phyloP scores from a whole-genome alignment of 2,113 vertebrate species.

The Phodopus roborovskii region DNA sequence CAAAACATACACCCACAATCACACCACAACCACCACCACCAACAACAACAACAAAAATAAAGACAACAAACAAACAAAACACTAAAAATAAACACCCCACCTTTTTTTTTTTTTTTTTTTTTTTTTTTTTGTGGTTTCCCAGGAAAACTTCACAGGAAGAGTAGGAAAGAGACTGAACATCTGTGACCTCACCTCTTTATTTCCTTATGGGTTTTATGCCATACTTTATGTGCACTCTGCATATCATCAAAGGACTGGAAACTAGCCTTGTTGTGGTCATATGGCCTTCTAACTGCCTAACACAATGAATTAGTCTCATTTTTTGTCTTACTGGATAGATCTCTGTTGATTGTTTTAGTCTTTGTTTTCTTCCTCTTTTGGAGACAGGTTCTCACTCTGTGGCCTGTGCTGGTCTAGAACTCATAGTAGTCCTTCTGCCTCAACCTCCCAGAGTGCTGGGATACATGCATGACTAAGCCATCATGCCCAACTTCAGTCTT shows the following conservation, averaged over 20 bases:
- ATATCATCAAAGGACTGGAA: neutral
- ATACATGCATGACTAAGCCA: neutral
- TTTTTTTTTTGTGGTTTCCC: neutral
- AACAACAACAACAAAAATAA: neutral
- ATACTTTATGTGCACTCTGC: neutral
- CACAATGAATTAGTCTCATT: neutral
- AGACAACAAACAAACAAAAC: neutral
- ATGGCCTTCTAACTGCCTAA: neutral
- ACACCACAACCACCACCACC: neutral
- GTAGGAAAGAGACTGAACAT: conserved; percentile 20
- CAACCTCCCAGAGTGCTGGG: neutral
- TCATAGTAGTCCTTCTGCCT: neutral
- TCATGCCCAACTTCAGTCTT: neutral
- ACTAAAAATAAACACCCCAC: neutral
- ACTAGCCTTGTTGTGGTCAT: neutral
- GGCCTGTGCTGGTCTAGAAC: neutral
- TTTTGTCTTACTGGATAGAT: neutral
- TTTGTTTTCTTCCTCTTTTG: neutral
- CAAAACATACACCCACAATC: neutral
- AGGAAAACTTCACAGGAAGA: neutral
- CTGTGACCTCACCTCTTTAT: neutral
- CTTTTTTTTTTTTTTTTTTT: too few relatives aligned
- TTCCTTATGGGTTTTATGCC: neutral
- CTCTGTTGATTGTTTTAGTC: neutral
- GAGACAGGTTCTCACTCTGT: neutral